These are phyloP conservation scores for Pinctada fucata DNA, from an alignment of 2,888 invertebrate species.

Conservation along the genomic window DNA sequence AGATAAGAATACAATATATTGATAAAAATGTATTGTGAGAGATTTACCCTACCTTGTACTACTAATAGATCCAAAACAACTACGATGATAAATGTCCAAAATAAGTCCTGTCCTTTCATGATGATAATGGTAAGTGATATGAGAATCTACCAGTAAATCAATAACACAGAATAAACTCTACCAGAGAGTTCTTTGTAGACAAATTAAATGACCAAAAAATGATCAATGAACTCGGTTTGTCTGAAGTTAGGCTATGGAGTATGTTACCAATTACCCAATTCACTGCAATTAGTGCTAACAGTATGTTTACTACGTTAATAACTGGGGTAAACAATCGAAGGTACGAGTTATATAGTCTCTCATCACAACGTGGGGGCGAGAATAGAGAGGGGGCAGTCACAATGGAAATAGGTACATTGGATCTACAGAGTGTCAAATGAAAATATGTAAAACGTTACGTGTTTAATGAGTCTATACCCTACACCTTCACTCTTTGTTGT, in stretches of 20 bases:
- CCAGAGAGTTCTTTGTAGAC: not conserved
- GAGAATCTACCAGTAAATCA: no score
- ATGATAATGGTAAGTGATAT: not conserved
- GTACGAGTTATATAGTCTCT: not conserved
- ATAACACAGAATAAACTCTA: not conserved
- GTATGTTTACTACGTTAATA: not conserved
- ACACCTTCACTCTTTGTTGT: not conserved
- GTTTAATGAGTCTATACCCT: not conserved
- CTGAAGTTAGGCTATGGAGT: not conserved
- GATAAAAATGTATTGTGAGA: no score
- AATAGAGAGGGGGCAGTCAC: not conserved
- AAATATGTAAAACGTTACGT: conserved; percentile 1
- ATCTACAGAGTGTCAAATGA: not conserved
- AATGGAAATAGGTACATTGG: not conserved
- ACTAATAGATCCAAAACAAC: not conserved
- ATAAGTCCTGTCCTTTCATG: not conserved
- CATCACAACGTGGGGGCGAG: not conserved
- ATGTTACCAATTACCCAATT: not conserved
- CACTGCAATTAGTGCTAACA: not conserved
- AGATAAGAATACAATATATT: no score
- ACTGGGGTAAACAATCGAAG: not conserved
- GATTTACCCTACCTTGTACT: not conserved
- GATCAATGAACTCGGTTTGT: not conserved
- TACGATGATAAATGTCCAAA: not conserved
- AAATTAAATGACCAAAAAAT: not conserved